Evolutionary conservation across 2,888 invertebrate genomes (phyloP).

Genomic region (Tholera decimalis): DNA sequence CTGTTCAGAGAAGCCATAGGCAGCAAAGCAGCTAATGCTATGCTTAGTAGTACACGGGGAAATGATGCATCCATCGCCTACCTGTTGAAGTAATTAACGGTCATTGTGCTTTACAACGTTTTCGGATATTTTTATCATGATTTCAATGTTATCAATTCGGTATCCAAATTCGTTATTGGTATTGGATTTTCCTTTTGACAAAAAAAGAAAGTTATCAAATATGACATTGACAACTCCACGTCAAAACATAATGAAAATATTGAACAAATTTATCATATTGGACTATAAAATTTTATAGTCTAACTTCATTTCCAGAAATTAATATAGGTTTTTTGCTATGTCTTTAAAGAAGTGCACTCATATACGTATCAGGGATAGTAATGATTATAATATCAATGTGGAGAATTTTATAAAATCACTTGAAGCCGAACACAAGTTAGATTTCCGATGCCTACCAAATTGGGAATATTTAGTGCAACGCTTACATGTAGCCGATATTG

Average conservation of each 20-base stretch:
- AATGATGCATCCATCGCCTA: slow-evolving; percentile 86
- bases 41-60: slow-evolving; percentile 86
- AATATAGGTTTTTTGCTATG: slow-evolving; percentile 25
- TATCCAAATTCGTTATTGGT: neutral
- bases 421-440: slow-evolving; percentile 76
- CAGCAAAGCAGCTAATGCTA: slow-evolving; percentile 85
- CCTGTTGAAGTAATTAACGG: slow-evolving; percentile 65
- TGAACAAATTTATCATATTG: neutral
- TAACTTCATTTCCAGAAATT: neutral
- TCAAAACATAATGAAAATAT: slow-evolving; percentile 14
- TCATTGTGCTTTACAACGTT: neutral
- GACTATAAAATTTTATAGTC: neutral
- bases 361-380: slow-evolving; percentile 75
- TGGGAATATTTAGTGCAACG: slow-evolving; percentile 79
- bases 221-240: slow-evolving; percentile 15
- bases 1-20: slow-evolving; percentile 83
- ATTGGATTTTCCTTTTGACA: neutral
- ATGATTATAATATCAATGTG: slow-evolving; percentile 71
- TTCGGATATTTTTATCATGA: neutral
- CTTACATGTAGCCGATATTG: slow-evolving; percentile 71
- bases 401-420: slow-evolving; percentile 76
- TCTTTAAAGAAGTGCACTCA: slow-evolving; percentile 70
- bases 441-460: slow-evolving; percentile 77
- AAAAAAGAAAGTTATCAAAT: slow-evolving; percentile 20
- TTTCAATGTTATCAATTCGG: neutral